phyloP scores from a whole-genome alignment of 2,113 vertebrate genomes.

The Hemiprocne comata region DNA sequence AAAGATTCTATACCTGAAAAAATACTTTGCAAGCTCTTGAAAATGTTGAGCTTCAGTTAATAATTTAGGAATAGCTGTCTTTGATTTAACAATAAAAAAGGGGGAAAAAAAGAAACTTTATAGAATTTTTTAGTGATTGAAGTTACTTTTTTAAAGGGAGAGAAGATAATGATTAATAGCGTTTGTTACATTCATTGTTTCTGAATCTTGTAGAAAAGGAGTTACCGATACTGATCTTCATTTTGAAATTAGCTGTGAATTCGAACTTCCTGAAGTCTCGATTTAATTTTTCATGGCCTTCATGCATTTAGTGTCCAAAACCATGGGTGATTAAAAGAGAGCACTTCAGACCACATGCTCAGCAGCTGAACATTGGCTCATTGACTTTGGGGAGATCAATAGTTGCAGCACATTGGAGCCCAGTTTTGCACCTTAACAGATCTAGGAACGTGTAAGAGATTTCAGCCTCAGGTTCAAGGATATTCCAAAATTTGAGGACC shows the following conservation, averaged over 20 bases:
- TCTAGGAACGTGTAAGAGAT: not conserved
- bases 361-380: accelerated
- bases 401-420: not conserved
- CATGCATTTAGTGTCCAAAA: not conserved
- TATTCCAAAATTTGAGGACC: not conserved
- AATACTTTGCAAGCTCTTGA: not conserved
- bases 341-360: accelerated
- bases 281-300: not conserved
- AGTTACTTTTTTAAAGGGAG: not conserved
- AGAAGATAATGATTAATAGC: not conserved
- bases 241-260: not conserved
- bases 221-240: not conserved
- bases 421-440: not conserved
- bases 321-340: not conserved
- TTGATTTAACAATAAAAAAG: not conserved
- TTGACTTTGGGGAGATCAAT: not conserved
- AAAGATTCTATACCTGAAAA: not conserved
- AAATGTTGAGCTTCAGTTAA: not conserved
- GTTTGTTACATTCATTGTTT: not conserved
- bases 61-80: not conserved
- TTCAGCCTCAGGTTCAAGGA: not conserved
- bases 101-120: not conserved
- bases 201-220: not conserved
- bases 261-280: not conserved
- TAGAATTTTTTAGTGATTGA: not conserved